Evolutionary conservation across 2,888 invertebrate genomes (phyloP).

Genomic region (Drosophila anceps): DNA sequence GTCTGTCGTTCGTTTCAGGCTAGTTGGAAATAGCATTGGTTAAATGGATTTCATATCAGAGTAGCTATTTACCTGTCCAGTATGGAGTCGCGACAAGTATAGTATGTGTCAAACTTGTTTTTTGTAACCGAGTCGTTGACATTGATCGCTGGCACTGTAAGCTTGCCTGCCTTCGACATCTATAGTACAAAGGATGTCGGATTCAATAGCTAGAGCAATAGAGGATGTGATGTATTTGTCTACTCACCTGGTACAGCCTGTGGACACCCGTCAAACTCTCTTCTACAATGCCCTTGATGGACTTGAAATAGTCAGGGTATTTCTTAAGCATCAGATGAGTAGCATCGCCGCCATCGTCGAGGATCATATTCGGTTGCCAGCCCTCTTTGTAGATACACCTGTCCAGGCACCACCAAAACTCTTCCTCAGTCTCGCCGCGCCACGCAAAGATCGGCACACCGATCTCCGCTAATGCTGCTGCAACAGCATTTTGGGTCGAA

Average conservation of each 20-base stretch:
- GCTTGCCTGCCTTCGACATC: conserved; percentile 79
- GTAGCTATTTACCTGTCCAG: conserved; percentile 89
- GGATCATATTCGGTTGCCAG: conserved; percentile 98
- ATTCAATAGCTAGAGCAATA: background rate
- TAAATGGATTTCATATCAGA: too few relatives aligned
- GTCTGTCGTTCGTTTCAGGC: conserved; percentile 87
- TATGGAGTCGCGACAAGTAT: conserved; percentile 96
- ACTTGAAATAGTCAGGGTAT: conserved; percentile 95
- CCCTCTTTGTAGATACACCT: conserved; percentile 94
- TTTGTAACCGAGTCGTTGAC: conserved; percentile 95
- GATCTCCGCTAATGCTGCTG: conserved; percentile 96
- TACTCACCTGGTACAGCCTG: conserved; percentile 89
- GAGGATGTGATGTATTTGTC: background rate
- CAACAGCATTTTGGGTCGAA: conserved; percentile 98
- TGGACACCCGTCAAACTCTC: conserved; percentile 99
- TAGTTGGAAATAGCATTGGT: conserved; percentile 45
- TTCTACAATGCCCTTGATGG: conserved; percentile 97
- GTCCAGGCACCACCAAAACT: conserved; percentile 99
- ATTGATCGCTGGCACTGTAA: conserved; percentile 80
- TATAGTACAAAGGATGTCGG: background rate
- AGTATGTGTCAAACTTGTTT: conserved; percentile 98
- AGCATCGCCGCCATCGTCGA: conserved; percentile 98
- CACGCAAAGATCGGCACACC: conserved; percentile 96
- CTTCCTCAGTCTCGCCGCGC: conserved; percentile 98
- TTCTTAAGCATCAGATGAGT: conserved; percentile 98